A percentile compares a stretch with the other conserved stretches of the same genome.
These are phyloP conservation scores for Amphiprion ocellaris DNA, from an alignment of 2,113 vertebrate genomes.

Conservation along the genomic window DNA sequence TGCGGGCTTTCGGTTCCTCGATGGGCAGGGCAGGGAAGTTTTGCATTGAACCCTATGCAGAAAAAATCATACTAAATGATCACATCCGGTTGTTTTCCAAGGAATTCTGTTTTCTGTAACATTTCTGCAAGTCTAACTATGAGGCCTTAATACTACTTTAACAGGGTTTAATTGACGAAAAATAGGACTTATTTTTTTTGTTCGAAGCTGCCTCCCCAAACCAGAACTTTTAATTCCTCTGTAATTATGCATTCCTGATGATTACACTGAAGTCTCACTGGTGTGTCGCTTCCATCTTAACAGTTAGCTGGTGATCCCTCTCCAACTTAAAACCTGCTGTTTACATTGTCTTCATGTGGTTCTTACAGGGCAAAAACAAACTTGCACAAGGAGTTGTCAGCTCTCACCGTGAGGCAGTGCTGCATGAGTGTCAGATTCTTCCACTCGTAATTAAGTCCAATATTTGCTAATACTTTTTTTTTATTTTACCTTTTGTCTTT, in stretches of 20 bases:
- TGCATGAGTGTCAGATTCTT: conserved; percentile 35
- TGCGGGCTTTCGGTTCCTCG: conserved; percentile 44
- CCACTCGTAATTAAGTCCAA: conserved; percentile 25
- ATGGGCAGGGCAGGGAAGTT: background rate
- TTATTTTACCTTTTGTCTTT: conserved; percentile 38
- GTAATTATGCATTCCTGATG: conserved; percentile 68
- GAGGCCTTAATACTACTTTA: conserved; percentile 87
- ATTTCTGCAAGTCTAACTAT: conserved; percentile 81
- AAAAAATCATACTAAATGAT: conserved; percentile 45
- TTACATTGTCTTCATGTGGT: conserved; percentile 46
- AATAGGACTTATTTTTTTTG: conserved; percentile 46
- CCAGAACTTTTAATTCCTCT: conserved; percentile 40
- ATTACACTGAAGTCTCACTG: conserved; percentile 33
- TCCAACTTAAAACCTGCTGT: conserved; percentile 46
- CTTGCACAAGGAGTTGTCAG: conserved; percentile 39
- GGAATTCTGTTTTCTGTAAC: conserved; percentile 62
- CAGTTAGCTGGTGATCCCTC: conserved; percentile 41
- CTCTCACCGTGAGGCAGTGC: conserved; percentile 20
- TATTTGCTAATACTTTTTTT: conserved; percentile 28
- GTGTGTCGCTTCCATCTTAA: conserved; percentile 45
- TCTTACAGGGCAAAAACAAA: conserved; percentile 28
- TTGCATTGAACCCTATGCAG: conserved; percentile 62
- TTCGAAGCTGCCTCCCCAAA: conserved; percentile 71
- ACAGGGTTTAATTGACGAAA: conserved; percentile 75
- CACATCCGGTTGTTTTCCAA: conserved; percentile 44